These are phyloP conservation scores for Endomychus coccineus DNA, from an alignment of 2,888 invertebrate species.

Conservation along the genomic window DNA sequence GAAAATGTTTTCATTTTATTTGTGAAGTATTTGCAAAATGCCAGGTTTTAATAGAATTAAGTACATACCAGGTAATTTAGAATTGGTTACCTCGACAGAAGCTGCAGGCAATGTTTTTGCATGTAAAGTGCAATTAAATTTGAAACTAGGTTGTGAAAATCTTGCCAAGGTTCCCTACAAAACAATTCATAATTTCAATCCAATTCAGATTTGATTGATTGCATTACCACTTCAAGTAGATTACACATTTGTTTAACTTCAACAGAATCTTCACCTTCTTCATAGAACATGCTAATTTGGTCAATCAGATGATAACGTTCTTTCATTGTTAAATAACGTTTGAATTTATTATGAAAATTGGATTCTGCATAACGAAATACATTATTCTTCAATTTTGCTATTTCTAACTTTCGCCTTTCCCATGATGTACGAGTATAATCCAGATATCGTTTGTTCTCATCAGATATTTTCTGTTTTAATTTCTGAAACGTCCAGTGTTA, in stretches of 20 bases:
- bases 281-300: constrained; percentile 9
- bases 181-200: neutral
- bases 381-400: constrained; percentile 4
- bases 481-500: constrained; percentile 4
- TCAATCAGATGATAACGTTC: constrained; percentile 9
- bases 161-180: constrained; percentile 14
- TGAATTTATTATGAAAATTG: constrained; percentile 3
- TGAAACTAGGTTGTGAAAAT: constrained; percentile 13
- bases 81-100: constrained; percentile 1
- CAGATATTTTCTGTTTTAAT: constrained; percentile 7
- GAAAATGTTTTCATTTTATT: too few species aligned
- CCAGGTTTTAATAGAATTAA: neutral
- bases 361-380: constrained; percentile 6
- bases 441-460: constrained; percentile 9
- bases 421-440: constrained; percentile 8
- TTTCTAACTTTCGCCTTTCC: constrained; percentile 2
- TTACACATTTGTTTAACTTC: constrained; percentile 12
- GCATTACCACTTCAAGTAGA: constrained; percentile 14
- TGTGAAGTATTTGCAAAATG: too few species aligned
- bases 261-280: constrained; percentile 10
- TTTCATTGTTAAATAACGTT: constrained; percentile 10
- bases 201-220: neutral
- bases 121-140: constrained; percentile 9
- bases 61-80: constrained; percentile 13
- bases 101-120: constrained; percentile 8